Evolutionary conservation across 2,113 vertebrate genomes (phyloP).

Genomic region (Crotalus horridus): DNA sequence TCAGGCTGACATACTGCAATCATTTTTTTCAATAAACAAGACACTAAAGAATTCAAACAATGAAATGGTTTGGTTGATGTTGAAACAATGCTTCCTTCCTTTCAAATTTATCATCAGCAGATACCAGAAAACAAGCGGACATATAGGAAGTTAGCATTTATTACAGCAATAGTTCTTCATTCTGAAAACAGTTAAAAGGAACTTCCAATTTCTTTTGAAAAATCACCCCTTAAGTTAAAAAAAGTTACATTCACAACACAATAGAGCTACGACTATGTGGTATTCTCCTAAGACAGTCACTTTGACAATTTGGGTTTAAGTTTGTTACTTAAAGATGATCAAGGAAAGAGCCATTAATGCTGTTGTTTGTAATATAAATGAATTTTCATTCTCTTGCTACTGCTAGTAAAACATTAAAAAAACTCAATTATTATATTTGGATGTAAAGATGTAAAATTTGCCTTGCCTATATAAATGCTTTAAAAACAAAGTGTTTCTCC

Average conservation of each 20-base stretch:
- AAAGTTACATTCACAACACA: neutral
- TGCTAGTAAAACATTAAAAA: neutral
- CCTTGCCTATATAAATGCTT: neutral
- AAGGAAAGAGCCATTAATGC: neutral
- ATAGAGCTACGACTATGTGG: neutral
- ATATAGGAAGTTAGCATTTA: neutral
- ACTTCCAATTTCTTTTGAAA: neutral
- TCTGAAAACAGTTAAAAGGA: slow-evolving; percentile 2
- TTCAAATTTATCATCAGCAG: neutral
- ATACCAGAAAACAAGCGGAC: neutral
- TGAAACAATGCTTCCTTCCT: slow-evolving; percentile 4
- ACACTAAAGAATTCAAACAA: neutral
- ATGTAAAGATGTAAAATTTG: neutral
- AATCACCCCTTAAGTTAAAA: neutral
- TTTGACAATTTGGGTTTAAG: neutral
- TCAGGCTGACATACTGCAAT: neutral
- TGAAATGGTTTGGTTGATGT: neutral
- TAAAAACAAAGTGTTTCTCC: neutral
- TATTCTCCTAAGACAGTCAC: neutral
- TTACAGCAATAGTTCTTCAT: neutral
- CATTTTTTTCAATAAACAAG: neutral
- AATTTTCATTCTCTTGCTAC: neutral
- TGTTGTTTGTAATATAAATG: neutral
- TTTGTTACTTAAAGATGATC: neutral
- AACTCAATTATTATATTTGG: neutral